These are phyloP conservation scores for Eugnorisma glareosa DNA, from an alignment of 2,888 invertebrate species.

Conservation along the genomic window DNA sequence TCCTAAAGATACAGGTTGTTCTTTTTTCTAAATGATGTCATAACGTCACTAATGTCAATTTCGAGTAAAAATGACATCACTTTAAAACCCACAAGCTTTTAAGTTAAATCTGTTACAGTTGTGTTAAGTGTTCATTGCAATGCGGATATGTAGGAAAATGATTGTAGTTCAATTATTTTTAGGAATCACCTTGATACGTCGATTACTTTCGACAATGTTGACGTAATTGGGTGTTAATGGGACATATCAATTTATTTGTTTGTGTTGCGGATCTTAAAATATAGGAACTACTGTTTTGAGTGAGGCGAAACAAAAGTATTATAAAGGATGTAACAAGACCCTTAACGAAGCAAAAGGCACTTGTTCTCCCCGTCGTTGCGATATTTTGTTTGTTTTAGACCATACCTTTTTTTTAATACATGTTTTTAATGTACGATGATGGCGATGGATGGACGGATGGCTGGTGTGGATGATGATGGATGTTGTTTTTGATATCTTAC, in stretches of 20 bases:
- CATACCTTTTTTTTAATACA: too few relatives aligned
- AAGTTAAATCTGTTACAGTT: constrained; percentile 7
- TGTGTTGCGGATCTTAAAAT: neutral
- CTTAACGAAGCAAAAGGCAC: too few relatives aligned
- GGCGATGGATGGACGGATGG: too few relatives aligned
- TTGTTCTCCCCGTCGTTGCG: too few relatives aligned
- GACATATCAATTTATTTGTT: constrained; percentile 29
- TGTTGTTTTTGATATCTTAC: too few relatives aligned
- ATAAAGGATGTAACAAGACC: too few relatives aligned
- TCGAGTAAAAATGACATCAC: constrained; percentile 21
- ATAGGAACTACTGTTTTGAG: neutral
- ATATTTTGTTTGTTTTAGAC: too few relatives aligned
- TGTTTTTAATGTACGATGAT: too few relatives aligned
- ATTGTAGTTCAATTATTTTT: constrained; percentile 45
- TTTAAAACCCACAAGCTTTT: constrained; percentile 18
- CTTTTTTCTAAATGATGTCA: neutral
- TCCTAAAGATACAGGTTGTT: neutral
- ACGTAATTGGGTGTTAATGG: constrained; percentile 7
- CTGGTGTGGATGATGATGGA: too few relatives aligned
- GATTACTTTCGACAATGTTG: constrained; percentile 31
- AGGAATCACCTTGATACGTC: constrained; percentile 44
- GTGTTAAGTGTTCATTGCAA: constrained; percentile 24
- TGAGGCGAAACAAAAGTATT: neutral
- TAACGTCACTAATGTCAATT: constrained; percentile 8
- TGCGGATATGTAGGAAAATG: constrained; percentile 40